Conservation (phyloP, 2,888 invertebrate genomes). For the Leucophenga maculata region DNA sequence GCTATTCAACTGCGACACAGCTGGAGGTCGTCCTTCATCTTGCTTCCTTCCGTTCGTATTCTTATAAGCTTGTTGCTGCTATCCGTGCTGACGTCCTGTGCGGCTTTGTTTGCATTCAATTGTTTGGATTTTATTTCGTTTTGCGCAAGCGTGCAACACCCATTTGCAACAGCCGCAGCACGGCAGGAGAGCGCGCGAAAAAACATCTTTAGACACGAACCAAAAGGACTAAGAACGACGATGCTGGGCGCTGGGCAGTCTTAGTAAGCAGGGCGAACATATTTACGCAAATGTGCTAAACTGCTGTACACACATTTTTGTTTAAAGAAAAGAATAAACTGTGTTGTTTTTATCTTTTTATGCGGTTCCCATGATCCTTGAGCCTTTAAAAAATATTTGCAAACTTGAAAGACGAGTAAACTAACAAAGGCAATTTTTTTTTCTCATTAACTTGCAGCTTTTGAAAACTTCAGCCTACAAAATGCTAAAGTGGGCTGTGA, state of each 20-base stretch:
- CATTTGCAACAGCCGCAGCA: constrained; percentile 36
- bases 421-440: no score
- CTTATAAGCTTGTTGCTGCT: no score
- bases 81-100: no score
- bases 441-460: constrained; percentile 6
- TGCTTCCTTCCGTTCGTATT: no score
- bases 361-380: no score
- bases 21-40: no score
- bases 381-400: no score
- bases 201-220: constrained; percentile 32
- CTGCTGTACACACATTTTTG: neutral
- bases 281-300: neutral
- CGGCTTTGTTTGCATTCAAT: constrained; percentile 33
- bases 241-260: neutral
- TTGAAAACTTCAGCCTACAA: neutral
- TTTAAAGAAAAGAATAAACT: neutral
- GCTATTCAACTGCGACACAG: no score
- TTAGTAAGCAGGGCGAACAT: neutral
- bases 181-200: neutral
- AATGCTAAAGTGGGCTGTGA: constrained; percentile 71
- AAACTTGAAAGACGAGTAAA: no score
- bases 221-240: constrained; percentile 39
- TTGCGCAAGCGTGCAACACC: constrained; percentile 34
- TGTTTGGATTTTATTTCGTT: constrained; percentile 46
- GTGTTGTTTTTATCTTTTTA: neutral